Evolutionary conservation across 2,888 invertebrate genomes (phyloP).

Genomic region (Stratiomys singularior): DNA sequence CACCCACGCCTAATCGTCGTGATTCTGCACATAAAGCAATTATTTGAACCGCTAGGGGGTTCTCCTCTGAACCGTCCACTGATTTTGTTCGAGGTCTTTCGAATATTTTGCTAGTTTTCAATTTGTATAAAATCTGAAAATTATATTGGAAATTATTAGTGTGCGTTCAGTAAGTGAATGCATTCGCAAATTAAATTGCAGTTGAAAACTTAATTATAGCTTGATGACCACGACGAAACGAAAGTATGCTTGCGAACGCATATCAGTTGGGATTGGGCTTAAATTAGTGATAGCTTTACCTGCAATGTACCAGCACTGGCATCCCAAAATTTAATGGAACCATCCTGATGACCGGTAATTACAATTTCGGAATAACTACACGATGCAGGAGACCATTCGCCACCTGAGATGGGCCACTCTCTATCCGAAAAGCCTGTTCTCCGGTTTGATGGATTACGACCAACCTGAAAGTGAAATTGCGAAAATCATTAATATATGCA

Average conservation of each 20-base stretch:
- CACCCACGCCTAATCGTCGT: slow-evolving; percentile 85
- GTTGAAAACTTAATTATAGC: too few species aligned
- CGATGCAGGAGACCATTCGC: slow-evolving; percentile 94
- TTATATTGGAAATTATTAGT: neutral
- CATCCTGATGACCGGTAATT: slow-evolving; percentile 98
- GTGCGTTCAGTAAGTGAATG: neutral
- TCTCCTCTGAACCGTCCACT: slow-evolving; percentile 77
- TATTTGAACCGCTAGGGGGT: slow-evolving; percentile 90
- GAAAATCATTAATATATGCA: neutral
- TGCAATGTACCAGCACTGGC: slow-evolving; percentile 95
- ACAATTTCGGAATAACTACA: slow-evolving; percentile 98
- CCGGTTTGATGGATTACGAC: slow-evolving; percentile 75
- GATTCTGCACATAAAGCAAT: slow-evolving; percentile 95
- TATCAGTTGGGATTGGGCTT: neutral
- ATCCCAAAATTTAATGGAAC: slow-evolving; percentile 99
- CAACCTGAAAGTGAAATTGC: slow-evolving; percentile 67
- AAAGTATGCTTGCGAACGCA: neutral
- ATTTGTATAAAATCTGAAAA: slow-evolving; percentile 88
- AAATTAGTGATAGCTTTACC: slow-evolving; percentile 56
- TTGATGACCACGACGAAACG: too few species aligned
- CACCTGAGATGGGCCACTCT: slow-evolving; percentile 97
- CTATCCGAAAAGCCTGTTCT: slow-evolving; percentile 89
- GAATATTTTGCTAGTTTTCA: slow-evolving; percentile 90
- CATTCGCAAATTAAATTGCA: too few species aligned
- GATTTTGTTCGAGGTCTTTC: slow-evolving; percentile 71